Evolutionary conservation across 2,113 vertebrate species (phyloP).

Genomic region (Mormyrus lacerda): DNA sequence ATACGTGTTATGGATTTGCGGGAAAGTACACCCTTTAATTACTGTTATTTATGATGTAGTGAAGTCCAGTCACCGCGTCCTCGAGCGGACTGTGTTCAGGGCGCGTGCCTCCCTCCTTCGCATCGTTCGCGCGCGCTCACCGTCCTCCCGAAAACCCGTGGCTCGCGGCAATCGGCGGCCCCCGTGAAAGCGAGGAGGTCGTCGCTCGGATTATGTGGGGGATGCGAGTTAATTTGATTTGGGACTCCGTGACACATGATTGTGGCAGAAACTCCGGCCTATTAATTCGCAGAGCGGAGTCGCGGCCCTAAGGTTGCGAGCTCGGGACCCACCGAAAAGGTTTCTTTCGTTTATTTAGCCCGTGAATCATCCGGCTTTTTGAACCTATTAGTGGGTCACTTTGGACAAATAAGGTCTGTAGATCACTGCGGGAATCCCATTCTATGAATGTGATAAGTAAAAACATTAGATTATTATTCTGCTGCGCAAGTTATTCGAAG

Average conservation of each 20-base stretch:
- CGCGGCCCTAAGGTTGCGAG: neutral
- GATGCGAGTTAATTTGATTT: neutral
- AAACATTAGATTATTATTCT: neutral
- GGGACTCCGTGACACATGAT: neutral
- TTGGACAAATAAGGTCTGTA: neutral
- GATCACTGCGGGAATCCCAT: neutral
- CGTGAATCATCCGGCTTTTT: neutral
- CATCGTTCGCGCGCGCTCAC: neutral
- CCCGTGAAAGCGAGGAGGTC: neutral
- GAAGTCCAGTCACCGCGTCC: conserved; percentile 8
- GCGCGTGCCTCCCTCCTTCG: neutral
- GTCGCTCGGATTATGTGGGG: neutral
- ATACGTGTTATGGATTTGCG: neutral
- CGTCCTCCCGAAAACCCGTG: neutral
- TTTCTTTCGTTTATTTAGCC: neutral
- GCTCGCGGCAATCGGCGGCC: neutral
- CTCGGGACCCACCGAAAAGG: neutral
- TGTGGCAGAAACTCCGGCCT: neutral
- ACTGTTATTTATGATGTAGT: neutral
- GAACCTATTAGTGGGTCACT: neutral
- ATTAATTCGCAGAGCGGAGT: neutral
- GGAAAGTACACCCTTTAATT: neutral
- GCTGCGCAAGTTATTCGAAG: neutral
- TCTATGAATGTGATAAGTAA: neutral
- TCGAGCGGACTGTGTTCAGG: conserved; percentile 23